Conservation (phyloP, 2,113 vertebrate genomes). For the Peromyscus californicus region DNA sequence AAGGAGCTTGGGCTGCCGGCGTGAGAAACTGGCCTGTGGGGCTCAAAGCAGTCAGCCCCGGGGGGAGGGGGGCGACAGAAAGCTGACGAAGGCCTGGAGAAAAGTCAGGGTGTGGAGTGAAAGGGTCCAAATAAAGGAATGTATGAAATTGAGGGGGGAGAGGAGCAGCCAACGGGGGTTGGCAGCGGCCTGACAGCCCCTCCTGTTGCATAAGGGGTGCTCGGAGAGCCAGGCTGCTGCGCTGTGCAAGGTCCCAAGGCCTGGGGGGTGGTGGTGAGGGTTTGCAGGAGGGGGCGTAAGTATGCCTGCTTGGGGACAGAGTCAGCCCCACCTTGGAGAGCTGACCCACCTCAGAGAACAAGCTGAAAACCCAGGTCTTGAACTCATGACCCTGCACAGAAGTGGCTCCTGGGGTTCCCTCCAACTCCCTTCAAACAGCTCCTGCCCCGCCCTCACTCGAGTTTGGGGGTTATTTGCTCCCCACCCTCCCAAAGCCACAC, state of each 20-base stretch:
- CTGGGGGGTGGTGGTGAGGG: background rate
- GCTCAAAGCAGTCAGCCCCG: background rate
- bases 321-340: background rate
- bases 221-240: no score
- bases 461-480: conserved; percentile 72
- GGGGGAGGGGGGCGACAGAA: background rate
- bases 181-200: background rate
- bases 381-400: background rate
- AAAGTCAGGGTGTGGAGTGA: background rate
- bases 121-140: background rate
- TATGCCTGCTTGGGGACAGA: background rate
- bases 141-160: background rate
- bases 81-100: background rate
- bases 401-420: conserved; percentile 33
- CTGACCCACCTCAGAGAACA: background rate
- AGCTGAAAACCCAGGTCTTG: background rate
- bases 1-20: background rate
- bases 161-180: background rate
- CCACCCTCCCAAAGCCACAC: conserved; percentile 70
- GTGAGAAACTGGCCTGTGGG: background rate
- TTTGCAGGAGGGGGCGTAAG: background rate
- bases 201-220: background rate
- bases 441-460: background rate
- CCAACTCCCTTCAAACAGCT: background rate
- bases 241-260: conserved; percentile 1